Conservation (phyloP, 2,797 vertebrate genomes). For the Carduelis carduelis region DNA sequence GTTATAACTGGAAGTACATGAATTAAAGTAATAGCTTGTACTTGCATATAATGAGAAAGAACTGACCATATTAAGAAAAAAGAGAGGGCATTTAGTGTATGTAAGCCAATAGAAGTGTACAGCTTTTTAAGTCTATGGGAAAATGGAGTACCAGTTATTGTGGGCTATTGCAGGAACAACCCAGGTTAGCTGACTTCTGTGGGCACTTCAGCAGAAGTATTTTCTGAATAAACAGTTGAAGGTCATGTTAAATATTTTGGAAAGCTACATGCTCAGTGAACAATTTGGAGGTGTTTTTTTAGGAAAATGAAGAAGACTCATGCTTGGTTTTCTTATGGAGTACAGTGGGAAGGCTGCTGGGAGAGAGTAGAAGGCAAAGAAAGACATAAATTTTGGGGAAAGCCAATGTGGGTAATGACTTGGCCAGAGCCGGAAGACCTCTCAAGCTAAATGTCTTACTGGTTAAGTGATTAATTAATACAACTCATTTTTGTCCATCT, state of each 20-base stretch:
- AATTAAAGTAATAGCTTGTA: neutral
- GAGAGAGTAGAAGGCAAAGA: neutral
- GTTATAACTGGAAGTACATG: neutral
- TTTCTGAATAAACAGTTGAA: neutral
- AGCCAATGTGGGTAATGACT: neutral
- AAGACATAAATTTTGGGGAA: neutral
- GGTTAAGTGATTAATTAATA: neutral
- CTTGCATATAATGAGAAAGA: neutral
- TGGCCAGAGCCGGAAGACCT: neutral
- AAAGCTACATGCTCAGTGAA: neutral
- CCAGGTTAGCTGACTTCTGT: neutral
- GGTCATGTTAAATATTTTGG: neutral
- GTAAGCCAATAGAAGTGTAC: neutral
- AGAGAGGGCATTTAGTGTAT: neutral
- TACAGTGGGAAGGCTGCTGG: neutral
- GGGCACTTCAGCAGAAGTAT: neutral
- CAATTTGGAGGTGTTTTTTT: neutral
- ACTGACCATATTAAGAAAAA: neutral
- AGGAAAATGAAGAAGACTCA: neutral
- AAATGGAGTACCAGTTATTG: neutral
- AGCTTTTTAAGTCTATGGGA: neutral
- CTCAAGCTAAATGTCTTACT: neutral
- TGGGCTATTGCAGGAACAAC: neutral
- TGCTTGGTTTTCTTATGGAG: neutral
- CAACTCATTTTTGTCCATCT: neutral